Conservation (phyloP, 2,797 vertebrate genomes). For the Lepilemur septentrionalis region DNA sequence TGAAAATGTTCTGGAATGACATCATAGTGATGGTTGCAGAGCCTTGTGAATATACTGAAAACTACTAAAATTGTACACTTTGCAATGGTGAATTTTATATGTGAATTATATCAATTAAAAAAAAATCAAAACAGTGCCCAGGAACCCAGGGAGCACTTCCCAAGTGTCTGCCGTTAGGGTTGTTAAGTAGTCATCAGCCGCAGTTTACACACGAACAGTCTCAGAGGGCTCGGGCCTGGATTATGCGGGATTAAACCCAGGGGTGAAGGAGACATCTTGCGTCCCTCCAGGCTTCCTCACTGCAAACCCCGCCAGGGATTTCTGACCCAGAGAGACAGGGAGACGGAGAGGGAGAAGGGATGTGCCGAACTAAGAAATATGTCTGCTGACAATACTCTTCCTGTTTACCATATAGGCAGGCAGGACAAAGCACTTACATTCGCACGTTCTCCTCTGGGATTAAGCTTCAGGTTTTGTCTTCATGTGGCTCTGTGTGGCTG, state of each 20-base stretch:
- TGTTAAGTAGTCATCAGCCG: neutral
- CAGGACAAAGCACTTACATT: neutral
- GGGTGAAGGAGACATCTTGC: neutral
- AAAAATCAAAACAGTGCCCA: neutral
- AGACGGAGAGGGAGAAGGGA: neutral
- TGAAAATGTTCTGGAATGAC: neutral
- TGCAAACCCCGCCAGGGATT: neutral
- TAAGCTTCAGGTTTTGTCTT: neutral
- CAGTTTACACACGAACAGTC: neutral
- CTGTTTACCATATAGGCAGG: neutral
- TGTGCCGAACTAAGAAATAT: neutral
- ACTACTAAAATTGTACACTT: neutral
- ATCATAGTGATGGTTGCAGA: no score
- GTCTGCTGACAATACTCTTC: neutral
- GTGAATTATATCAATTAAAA: neutral
- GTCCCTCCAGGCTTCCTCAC: neutral
- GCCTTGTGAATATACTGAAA: neutral
- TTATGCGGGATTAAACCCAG: neutral
- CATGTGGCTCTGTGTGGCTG: accelerated
- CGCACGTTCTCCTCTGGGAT: neutral
- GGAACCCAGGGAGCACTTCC: neutral
- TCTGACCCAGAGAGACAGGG: neutral
- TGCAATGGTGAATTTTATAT: neutral
- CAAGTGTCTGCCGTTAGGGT: neutral
- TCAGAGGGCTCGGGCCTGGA: neutral